Percentiles rank a stretch among this genome's conserved stretches.
phyloP scores from a whole-genome alignment of 1,140 invertebrate species.

The Sminthurinus signatus region DNA sequence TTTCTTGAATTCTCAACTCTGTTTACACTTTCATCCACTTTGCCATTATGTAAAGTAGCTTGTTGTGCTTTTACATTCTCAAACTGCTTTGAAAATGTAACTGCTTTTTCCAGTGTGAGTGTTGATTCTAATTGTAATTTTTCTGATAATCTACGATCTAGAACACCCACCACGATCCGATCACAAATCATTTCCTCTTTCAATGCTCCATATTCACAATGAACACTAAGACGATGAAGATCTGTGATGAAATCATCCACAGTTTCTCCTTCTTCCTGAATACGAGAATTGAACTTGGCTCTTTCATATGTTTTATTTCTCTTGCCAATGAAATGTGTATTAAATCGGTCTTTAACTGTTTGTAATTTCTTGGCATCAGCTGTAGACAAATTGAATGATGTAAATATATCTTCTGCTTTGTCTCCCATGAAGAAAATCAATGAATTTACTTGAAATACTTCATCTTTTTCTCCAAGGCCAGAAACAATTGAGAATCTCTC shows the following conservation, averaged over 20 bases:
- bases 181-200: constrained; percentile 19
- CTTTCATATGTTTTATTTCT: constrained; percentile 37
- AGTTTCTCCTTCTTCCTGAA: constrained; percentile 31
- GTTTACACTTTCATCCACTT: too few species aligned
- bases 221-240: constrained; percentile 18
- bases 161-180: constrained; percentile 44
- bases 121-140: constrained; percentile 42
- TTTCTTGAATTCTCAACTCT: too few species aligned
- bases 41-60: too few species aligned
- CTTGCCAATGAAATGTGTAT: constrained; percentile 29
- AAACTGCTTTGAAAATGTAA: constrained; percentile 36
- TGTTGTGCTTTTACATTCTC: constrained; percentile 39
- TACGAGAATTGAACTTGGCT: constrained; percentile 34
- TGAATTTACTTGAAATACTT: background rate
- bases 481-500: background rate
- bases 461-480: background rate
- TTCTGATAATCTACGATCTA: constrained; percentile 41
- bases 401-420: constrained; percentile 17
- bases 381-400: constrained; percentile 9
- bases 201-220: constrained; percentile 11
- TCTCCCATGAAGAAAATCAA: constrained; percentile 4
- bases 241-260: constrained; percentile 37
- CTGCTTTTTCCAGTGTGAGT: constrained; percentile 42
- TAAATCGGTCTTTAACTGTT: constrained; percentile 26
- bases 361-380: constrained; percentile 29